Conservation (phyloP, 2,888 invertebrate species). For the Drosophila dives region DNA sequence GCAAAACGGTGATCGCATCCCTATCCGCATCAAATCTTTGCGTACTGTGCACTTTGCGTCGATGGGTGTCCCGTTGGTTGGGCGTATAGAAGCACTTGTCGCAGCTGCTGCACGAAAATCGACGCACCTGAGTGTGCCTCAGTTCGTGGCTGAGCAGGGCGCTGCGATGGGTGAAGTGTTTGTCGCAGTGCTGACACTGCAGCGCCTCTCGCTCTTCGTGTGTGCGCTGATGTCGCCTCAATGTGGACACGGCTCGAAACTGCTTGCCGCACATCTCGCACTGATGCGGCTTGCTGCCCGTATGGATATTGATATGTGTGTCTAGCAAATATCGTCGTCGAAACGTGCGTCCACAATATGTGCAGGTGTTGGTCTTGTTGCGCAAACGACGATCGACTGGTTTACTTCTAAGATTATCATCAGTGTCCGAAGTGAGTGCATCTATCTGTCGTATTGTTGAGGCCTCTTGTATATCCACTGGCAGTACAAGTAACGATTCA, state of each 20-base stretch:
- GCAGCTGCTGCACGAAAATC: constrained; percentile 56
- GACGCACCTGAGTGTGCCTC: constrained; percentile 65
- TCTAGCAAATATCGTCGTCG: constrained; percentile 65
- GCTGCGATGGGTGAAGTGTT: constrained; percentile 63
- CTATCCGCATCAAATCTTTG: constrained; percentile 2
- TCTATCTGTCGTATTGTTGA: constrained; percentile 6
- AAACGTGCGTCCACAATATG: constrained; percentile 68
- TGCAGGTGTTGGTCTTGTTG: constrained; percentile 56
- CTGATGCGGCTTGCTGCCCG: constrained; percentile 66
- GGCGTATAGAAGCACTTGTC: constrained; percentile 64
- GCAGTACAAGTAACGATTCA: constrained; percentile 18
- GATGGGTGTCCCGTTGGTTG: constrained; percentile 72
- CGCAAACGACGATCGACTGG: constrained; percentile 45
- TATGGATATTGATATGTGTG: constrained; percentile 69
- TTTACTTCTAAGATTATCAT: constrained; percentile 30
- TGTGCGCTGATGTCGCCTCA: constrained; percentile 66
- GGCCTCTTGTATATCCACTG: constrained; percentile 1
- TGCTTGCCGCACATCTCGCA: constrained; percentile 69
- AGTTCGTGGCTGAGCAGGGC: constrained; percentile 66
- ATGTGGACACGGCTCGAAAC: constrained; percentile 66
- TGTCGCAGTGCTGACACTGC: constrained; percentile 59
- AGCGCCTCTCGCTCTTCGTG: constrained; percentile 49
- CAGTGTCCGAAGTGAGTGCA: not conserved
- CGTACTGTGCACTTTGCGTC: constrained; percentile 58
- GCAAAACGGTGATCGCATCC: constrained; percentile 17